phyloP scores from a whole-genome alignment of 2,888 invertebrate genomes.

The Ischnura elegans region DNA sequence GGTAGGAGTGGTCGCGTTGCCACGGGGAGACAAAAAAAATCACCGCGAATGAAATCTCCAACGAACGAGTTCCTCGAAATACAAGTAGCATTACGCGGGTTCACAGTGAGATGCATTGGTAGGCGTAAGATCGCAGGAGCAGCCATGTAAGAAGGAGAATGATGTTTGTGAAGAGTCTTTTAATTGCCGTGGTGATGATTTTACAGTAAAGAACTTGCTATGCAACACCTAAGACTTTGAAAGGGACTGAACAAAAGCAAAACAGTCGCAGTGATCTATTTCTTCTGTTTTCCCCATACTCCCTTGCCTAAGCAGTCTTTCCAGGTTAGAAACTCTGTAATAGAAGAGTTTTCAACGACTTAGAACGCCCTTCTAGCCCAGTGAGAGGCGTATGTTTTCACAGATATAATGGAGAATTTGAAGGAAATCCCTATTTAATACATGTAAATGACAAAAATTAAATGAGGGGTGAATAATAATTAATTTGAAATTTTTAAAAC shows the following conservation, averaged over 20 bases:
- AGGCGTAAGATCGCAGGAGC: neutral
- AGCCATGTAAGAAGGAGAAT: neutral
- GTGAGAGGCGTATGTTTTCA: no score
- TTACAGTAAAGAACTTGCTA: neutral
- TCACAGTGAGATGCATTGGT: neutral
- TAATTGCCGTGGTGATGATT: neutral
- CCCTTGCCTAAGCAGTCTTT: no score
- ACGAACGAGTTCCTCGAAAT: neutral
- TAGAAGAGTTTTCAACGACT: no score
- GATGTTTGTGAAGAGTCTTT: neutral
- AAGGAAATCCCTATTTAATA: no score
- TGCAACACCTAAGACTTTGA: neutral
- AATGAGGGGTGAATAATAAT: no score
- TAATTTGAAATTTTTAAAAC: no score
- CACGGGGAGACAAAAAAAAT: neutral
- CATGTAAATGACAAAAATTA: no score
- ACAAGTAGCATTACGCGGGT: neutral
- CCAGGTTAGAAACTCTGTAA: no score
- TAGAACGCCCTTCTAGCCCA: no score
- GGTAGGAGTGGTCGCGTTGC: neutral
- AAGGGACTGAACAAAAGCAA: neutral
- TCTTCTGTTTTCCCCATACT: no score
- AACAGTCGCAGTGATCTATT: neutral
- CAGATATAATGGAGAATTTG: no score
- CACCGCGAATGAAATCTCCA: neutral